These are phyloP conservation scores for Machimus atricapillus DNA, from an alignment of 2,888 invertebrate species.

Conservation along the genomic window DNA sequence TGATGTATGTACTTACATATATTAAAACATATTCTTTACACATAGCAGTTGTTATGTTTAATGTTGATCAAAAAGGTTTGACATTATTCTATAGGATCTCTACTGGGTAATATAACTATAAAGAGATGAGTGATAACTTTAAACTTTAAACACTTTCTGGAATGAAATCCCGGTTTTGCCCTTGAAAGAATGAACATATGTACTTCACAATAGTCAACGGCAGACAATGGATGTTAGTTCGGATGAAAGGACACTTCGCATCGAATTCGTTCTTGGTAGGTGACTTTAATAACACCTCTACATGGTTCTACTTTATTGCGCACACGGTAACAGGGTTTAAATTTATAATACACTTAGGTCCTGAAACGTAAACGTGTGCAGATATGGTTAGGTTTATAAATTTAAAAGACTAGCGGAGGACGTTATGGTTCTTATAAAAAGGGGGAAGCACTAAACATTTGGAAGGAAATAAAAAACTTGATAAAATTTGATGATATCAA, in stretches of 20 bases:
- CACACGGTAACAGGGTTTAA: neutral
- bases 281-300: neutral
- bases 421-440: neutral
- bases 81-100: too few species aligned
- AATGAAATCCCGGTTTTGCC: neutral
- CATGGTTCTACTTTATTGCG: neutral
- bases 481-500: neutral
- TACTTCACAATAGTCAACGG: neutral
- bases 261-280: neutral
- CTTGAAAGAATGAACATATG: neutral
- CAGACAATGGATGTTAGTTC: neutral
- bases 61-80: too few species aligned
- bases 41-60: too few species aligned
- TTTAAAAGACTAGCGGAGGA: neutral
- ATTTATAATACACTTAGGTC: neutral
- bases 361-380: neutral
- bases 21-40: too few species aligned
- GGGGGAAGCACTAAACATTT: neutral
- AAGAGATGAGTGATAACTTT: too few species aligned
- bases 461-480: neutral
- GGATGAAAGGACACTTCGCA: neutral
- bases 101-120: too few species aligned
- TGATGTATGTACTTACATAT: too few species aligned
- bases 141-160: neutral
- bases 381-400: neutral